Conservation (phyloP, 2,888 invertebrate species). For the Pachymerium ferrugineum region DNA sequence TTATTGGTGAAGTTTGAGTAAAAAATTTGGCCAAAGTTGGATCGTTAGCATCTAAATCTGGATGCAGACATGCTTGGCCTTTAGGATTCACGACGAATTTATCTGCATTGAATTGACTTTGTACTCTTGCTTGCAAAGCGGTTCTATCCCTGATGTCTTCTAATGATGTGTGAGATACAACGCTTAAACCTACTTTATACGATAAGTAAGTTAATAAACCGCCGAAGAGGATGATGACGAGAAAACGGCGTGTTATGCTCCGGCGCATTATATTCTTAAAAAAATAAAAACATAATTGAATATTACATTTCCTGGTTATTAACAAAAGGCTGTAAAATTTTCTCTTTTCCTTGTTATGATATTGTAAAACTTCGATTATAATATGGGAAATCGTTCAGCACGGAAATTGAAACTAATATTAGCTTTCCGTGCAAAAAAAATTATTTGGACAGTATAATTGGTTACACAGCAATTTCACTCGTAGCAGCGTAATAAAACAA, state of each 20-base stretch:
- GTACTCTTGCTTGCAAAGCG: background rate
- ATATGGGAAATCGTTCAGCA: no score
- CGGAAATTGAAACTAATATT: no score
- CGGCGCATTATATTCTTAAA: conserved; percentile 6
- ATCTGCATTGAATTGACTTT: background rate
- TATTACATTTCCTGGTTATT: no score
- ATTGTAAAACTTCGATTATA: no score
- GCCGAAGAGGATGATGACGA: background rate
- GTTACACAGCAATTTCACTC: no score
- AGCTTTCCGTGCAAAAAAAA: no score
- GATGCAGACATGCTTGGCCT: conserved; percentile 57
- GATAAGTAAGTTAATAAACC: background rate
- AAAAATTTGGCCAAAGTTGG: conserved; percentile 70
- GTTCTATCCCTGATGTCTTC: conserved; percentile 23
- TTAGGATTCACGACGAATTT: background rate
- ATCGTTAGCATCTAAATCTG: conserved; percentile 60
- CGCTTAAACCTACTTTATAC: background rate
- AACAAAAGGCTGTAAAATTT: no score
- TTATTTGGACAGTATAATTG: no score
- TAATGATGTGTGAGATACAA: background rate
- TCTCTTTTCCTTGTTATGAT: no score
- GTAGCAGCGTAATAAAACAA: no score
- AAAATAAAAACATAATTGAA: no score
- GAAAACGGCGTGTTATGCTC: background rate
- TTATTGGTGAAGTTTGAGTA: conserved; percentile 57